phyloP scores from a whole-genome alignment of 2,888 invertebrate genomes.

The Acleris emargana region DNA sequence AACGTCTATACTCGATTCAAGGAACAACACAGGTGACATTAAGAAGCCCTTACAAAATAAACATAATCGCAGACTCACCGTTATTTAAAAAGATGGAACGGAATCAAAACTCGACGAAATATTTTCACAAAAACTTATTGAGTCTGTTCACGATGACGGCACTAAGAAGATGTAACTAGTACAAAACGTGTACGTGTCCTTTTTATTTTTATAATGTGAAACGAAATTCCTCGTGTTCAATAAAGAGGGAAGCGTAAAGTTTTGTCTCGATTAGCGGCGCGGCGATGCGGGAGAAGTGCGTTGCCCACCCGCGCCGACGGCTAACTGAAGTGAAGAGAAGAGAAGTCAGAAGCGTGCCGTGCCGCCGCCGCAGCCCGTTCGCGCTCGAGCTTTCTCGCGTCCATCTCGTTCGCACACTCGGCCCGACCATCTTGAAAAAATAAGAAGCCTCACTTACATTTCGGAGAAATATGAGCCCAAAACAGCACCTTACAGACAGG shows the following conservation, averaged over 20 bases:
- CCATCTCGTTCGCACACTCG: conserved; percentile 72
- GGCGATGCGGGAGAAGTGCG: conserved; percentile 37
- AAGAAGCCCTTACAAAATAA: too few relatives aligned
- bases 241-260: conserved; percentile 61
- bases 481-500: conserved; percentile 64
- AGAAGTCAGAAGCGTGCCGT: conserved; percentile 31
- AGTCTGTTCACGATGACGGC: conserved; percentile 45
- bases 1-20: too few relatives aligned
- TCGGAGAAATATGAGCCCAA: conserved; percentile 75
- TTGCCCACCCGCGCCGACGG: conserved; percentile 66
- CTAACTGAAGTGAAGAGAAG: conserved; percentile 55
- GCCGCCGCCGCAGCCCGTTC: conserved; percentile 50
- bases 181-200: too few relatives aligned
- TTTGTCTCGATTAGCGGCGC: conserved; percentile 43
- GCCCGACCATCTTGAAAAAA: conserved; percentile 66
- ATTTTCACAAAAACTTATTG: conserved; percentile 68
- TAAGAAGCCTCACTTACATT: conserved; percentile 69
- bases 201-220: too few relatives aligned
- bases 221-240: too few relatives aligned
- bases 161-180: too few relatives aligned
- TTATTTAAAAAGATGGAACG: conserved; percentile 72
- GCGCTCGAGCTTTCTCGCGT: conserved; percentile 66
- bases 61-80: conserved; percentile 59
- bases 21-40: too few relatives aligned
- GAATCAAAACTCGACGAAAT: conserved; percentile 70